Base-by-base conservation (phyloP, 2,113 vertebrate species). In the Athene noctua region DNA sequence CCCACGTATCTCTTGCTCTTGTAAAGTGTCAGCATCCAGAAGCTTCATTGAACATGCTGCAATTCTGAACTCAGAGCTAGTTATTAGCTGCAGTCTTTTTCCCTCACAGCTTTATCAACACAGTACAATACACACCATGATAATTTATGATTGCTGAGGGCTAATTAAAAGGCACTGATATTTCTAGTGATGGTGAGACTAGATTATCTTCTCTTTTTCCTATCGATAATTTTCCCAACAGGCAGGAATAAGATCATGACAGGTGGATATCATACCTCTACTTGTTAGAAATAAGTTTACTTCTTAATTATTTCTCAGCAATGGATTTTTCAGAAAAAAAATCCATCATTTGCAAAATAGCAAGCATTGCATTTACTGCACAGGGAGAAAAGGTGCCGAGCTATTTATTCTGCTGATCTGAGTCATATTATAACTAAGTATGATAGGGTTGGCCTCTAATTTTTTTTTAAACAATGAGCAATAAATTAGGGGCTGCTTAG, bases 331-430 rank as follows among this genome's bases (percentile, higher is more conserved):
- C 52, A 62, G 40, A 71, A 61, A 65, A 86, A 86, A 86, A 80
- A 6, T 13, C 19, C 18, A 32, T 78, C 9, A n/a, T 87, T 78
- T 82, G 36, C 46, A 54, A 84, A 91, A 84, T 10, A 75, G 36
- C 2, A 0, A 92, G 57, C 21, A 78, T 36, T 8, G 14, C 44
- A 17, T 57, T 72, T 82, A 54, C 66, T 3, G 10, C 38, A 66
- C 51, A 87, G 58, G 54, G 58, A 91, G 54, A 61, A 82, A 79
- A 94, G 78, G 77, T 91, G 57, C 73, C 85, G 78, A 92, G 27
- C 54, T 91, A 65, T 77, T 93, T 95, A 79, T 67, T 89, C n/a
- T 68, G 13, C 47, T 90, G 51, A 71, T 88, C 75, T 92, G 77
- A 94, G 34, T 86, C 88, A 57, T 67, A 38, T 75, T 93, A 52